Conservation (phyloP, 2,113 vertebrate species). For the Danio rerio region GRCz12tu NC_133192.1:57726501-57727000, state of each 20-base stretch:
- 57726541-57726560: too few relatives aligned
- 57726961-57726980: background rate
- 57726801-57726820: background rate
- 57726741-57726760: background rate
- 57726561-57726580: too few relatives aligned
- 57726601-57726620: background rate
- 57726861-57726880: background rate
- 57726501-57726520: too few relatives aligned
- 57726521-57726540: too few relatives aligned
- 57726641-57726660: background rate
- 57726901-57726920: background rate
- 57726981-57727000: background rate
- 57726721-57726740: background rate
- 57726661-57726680: background rate
- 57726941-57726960: too few relatives aligned
- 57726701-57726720: background rate
- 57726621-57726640: background rate
- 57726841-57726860: background rate
- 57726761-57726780: background rate
- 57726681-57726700: background rate
- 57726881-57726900: background rate
- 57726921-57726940: too few relatives aligned
- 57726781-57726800: background rate
- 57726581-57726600: too few relatives aligned
- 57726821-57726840: background rate